These are phyloP conservation scores for Bucco capensis DNA, from an alignment of 2,113 vertebrate genomes.

Conservation along the genomic window DNA sequence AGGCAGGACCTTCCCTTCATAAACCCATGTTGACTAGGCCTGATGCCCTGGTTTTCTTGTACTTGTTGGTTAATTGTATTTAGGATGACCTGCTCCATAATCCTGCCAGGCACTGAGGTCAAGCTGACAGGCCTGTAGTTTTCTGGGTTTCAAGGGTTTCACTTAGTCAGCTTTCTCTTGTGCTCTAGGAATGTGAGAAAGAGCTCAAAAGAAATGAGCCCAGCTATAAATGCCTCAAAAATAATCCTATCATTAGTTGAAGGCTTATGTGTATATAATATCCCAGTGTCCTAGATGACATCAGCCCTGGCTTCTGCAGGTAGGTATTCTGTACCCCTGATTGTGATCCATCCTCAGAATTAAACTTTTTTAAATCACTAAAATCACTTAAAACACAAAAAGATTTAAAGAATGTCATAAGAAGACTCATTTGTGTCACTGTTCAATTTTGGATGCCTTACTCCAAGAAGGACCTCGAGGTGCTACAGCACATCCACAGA, in stretches of 20 bases:
- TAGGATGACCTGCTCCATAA: too few relatives aligned
- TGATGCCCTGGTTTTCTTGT: too few relatives aligned
- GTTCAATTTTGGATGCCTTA: too few relatives aligned
- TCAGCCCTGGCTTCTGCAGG: neutral
- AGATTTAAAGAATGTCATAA: neutral
- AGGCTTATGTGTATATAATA: neutral
- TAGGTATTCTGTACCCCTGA: fast-evolving
- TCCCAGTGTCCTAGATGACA: neutral
- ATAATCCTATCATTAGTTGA: neutral
- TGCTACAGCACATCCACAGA: too few relatives aligned
- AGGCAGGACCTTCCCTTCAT: too few relatives aligned
- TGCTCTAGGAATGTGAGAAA: neutral
- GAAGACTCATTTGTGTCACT: neutral
- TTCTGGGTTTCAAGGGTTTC: too few relatives aligned
- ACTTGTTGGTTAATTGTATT: too few relatives aligned
- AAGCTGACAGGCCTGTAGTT: too few relatives aligned
- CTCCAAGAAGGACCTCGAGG: too few relatives aligned
- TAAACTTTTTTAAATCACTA: neutral
- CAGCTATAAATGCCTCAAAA: neutral
- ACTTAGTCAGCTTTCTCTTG: neutral
- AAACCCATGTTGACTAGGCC: too few relatives aligned
- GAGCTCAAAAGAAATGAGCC: neutral
- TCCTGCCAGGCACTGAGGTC: too few relatives aligned
- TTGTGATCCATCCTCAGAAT: neutral
- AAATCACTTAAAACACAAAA: neutral